Percentiles rank a stretch among this genome's conserved stretches.
These are phyloP conservation scores for Amphipyra tragopoginis DNA, from an alignment of 2,888 invertebrate species.

Conservation along the genomic window DNA sequence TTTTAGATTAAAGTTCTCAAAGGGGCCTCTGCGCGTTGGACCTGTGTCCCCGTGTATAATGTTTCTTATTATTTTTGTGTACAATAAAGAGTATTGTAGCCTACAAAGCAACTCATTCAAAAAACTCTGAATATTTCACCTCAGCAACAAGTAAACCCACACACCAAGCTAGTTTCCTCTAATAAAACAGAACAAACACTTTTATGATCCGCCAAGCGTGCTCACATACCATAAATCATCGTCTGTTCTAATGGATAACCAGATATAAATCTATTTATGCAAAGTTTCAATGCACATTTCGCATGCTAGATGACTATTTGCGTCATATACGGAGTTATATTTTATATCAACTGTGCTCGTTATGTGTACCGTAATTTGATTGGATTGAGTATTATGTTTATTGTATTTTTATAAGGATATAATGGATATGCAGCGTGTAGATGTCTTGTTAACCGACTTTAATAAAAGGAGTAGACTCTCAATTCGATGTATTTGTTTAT, in stretches of 20 bases:
- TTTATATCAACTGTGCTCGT: constrained; percentile 46
- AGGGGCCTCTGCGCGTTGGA: no score
- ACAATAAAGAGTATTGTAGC: no score
- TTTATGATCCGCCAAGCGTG: constrained; percentile 73
- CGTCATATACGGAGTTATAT: constrained; percentile 61
- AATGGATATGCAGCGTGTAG: no score
- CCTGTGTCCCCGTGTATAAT: no score
- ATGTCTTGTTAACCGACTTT: no score
- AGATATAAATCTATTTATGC: constrained; percentile 87
- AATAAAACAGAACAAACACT: constrained; percentile 54
- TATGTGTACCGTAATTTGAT: constrained; percentile 53
- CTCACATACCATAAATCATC: constrained; percentile 78
- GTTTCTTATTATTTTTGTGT: no score
- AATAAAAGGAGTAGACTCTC: no score
- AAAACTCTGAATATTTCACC: not conserved
- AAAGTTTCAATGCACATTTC: constrained; percentile 86
- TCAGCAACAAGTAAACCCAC: constrained; percentile 47
- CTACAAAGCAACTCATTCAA: not conserved
- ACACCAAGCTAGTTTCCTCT: constrained; percentile 23
- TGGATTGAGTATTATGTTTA: constrained; percentile 23
- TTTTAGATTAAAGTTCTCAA: no score
- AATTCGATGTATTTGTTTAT: no score
- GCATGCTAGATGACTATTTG: constrained; percentile 79
- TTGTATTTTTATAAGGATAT: not conserved
- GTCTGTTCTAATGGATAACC: constrained; percentile 78